Percentiles rank a stretch among this genome's conserved stretches.
These are phyloP conservation scores for Invenusta paracnida DNA, from an alignment of 2,888 invertebrate genomes.

Conservation along the genomic window DNA sequence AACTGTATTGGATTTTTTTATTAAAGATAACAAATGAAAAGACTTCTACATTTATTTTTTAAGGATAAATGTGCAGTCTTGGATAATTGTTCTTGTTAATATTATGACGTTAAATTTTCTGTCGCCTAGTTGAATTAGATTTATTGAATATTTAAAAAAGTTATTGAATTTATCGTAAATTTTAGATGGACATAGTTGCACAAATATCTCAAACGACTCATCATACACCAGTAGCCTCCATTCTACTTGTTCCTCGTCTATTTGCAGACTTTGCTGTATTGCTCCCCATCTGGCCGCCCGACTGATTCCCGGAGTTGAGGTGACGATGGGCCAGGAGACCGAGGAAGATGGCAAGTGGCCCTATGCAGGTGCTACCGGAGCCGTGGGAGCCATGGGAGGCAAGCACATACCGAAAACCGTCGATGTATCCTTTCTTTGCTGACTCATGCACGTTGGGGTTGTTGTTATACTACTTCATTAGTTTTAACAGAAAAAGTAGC, in stretches of 20 bases:
- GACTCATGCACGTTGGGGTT: no score
- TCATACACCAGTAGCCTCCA: not conserved
- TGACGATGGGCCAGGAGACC: constrained; percentile 57
- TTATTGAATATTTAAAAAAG: no score
- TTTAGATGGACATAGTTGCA: not conserved
- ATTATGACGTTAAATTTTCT: no score
- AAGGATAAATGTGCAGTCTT: no score
- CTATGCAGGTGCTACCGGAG: constrained; percentile 62
- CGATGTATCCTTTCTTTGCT: not conserved
- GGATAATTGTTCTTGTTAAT: no score
- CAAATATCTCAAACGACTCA: not conserved
- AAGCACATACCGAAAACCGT: constrained; percentile 55
- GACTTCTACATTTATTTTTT: no score
- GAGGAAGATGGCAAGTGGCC: constrained; percentile 59
- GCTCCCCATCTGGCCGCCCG: constrained; percentile 64
- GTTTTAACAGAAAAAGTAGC: no score
- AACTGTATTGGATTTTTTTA: no score
- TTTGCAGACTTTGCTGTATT: constrained; percentile 58
- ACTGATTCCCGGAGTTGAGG: constrained; percentile 55
- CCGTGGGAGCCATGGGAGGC: constrained; percentile 63
- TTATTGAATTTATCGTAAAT: no score
- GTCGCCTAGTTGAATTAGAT: no score
- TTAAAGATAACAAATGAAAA: no score
- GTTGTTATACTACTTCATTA: no score
- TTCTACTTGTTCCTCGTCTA: not conserved